Base-by-base conservation (phyloP, 2,888 invertebrate genomes). In the Cephus rjabovi region DNA sequence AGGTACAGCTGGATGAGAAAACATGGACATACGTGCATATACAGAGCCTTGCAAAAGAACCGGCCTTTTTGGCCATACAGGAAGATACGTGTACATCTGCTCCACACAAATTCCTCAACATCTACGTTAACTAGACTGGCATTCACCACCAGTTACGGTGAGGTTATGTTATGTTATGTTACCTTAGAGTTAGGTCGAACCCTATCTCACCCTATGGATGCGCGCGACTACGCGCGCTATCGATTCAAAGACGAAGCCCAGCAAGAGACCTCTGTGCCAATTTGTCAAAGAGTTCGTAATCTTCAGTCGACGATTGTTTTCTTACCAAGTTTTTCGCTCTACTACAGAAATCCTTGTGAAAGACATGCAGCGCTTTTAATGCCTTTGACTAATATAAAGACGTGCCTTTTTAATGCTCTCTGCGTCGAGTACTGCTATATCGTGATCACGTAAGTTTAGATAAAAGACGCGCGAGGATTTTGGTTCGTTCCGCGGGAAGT, bases 201-300 rank as follows among this genome's bases (percentile, higher is more conserved):
- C 35, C 35, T 35, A n/a, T 34, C 35, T 81, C 82, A 78, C 82
- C 83, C 83, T 82, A 84, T 80, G 83, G 86, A 87, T 88, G 87
- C 87, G 86, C 87, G 87, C 86, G 86, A 84, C 85, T 82, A 82
- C 83, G 81, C 82, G 83, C 81, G 81, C 85, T 88, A 88, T 88
- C 83, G 88, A 88, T 88, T 88, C 84, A 81, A 86, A 80, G 82
- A 85, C 83, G 56, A 56, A 56, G 56, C 23, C 56, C 56, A 23
- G 56, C 79, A 80, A 82, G 81, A 84, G 84, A 83, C 78, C 81
- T 77, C 78, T 82, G 84, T 81, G 84, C 85, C 86, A 86, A 87
- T 87, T 87, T 88, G 82, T 83, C 81, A 80, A 82, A 71, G 71
- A 71, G 71, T 71, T 31, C 71, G 31, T 6, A 71, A 34, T 34